Evolutionary conservation across 1,140 invertebrate species (phyloP).

Genomic region (Pseudomyrmex concolor): DNA sequence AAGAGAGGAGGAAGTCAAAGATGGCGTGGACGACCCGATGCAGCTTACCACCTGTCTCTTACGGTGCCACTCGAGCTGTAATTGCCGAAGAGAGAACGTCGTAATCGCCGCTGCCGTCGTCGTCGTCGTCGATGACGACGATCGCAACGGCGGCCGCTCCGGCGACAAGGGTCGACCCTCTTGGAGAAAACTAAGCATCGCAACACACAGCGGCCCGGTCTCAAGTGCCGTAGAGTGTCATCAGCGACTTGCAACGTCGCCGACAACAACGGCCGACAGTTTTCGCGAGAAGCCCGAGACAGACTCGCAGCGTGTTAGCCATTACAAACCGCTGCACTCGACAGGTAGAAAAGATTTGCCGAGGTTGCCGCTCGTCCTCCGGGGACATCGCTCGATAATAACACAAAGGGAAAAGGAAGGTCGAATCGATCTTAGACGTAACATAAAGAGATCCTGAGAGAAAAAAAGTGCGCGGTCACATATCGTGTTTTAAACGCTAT

Average conservation of each 20-base stretch:
- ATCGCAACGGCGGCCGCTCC: slow-evolving; percentile 40
- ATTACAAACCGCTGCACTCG: slow-evolving; percentile 62
- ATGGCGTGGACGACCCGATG: slow-evolving; percentile 61
- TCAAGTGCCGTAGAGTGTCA: slow-evolving; percentile 72
- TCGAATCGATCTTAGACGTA: background rate
- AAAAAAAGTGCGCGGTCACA: too few relatives aligned
- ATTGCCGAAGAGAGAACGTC: slow-evolving; percentile 76
- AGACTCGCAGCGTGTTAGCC: slow-evolving; percentile 66
- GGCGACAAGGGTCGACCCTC: slow-evolving; percentile 67
- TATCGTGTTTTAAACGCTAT: too few relatives aligned
- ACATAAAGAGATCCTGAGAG: background rate
- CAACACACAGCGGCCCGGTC: slow-evolving; percentile 54
- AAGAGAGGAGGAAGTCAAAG: slow-evolving; percentile 52
- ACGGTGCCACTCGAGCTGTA: slow-evolving; percentile 74
- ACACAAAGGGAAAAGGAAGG: slow-evolving; percentile 37
- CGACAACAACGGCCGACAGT: slow-evolving; percentile 72
- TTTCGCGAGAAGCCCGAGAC: slow-evolving; percentile 67
- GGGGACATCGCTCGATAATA: slow-evolving; percentile 66
- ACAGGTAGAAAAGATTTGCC: slow-evolving; percentile 64
- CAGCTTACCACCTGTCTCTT: slow-evolving; percentile 77
- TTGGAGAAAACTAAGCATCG: slow-evolving; percentile 67
- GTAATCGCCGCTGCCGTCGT: slow-evolving; percentile 67
- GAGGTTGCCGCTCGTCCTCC: slow-evolving; percentile 62
- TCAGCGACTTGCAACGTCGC: slow-evolving; percentile 71
- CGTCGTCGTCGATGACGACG: slow-evolving; percentile 59